phyloP scores from a whole-genome alignment of 2,113 vertebrate genomes.

The Genyomyrus donnyi region DNA sequence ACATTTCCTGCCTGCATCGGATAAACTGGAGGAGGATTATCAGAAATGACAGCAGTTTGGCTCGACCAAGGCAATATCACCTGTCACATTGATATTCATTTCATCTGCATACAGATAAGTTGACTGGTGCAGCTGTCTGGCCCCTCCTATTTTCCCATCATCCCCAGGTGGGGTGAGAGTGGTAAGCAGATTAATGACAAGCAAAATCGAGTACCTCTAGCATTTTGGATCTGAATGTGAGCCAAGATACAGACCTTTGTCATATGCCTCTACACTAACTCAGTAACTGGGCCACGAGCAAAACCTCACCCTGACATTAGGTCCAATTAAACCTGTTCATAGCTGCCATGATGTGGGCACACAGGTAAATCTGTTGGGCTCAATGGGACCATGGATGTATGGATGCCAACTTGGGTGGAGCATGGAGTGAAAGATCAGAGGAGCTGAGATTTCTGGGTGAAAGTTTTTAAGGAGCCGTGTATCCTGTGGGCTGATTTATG shows the following conservation, averaged over 20 bases:
- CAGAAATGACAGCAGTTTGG: conserved; percentile 43
- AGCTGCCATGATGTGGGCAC: background rate
- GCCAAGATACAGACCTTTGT: background rate
- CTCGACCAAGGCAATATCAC: conserved; percentile 33
- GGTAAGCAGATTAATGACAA: background rate
- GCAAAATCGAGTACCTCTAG: background rate
- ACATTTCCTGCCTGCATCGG: conserved; percentile 3
- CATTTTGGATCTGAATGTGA: background rate
- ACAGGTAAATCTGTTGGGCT: background rate
- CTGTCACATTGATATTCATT: conserved; percentile 60
- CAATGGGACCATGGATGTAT: background rate
- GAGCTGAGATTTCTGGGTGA: conserved; percentile 15
- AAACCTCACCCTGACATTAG: background rate
- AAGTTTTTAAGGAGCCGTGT: background rate
- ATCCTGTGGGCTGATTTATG: background rate
- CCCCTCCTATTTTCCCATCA: conserved; percentile 25
- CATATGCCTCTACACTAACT: background rate
- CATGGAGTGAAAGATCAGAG: conserved; percentile 32
- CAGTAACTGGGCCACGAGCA: background rate
- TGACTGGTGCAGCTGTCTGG: conserved; percentile 44
- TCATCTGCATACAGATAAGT: conserved; percentile 63
- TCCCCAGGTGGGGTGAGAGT: background rate
- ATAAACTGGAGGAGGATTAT: conserved; percentile 11
- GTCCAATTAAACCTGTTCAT: background rate
- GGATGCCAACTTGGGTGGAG: conserved; percentile 44